Percentiles rank a stretch among this genome's conserved stretches.
These are phyloP conservation scores for Trachelus iudaicus DNA, from an alignment of 2,888 invertebrate genomes.

Conservation along the genomic window DNA sequence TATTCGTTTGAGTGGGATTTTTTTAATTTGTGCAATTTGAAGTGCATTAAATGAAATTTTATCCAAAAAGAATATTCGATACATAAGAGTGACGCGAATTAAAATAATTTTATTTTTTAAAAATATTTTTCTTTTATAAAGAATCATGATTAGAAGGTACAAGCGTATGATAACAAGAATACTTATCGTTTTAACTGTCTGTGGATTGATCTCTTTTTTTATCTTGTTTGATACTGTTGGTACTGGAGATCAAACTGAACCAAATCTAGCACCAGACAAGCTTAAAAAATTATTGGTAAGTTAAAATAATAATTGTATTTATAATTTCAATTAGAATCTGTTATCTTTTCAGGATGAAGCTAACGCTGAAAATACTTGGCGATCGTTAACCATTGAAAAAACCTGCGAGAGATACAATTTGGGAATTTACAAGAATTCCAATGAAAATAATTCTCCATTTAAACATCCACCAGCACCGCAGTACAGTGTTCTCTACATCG, in stretches of 20 bases:
- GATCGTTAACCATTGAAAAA: slow-evolving; percentile 49
- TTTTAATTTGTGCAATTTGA: not conserved
- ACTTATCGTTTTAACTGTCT: not conserved
- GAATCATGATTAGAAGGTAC: slow-evolving; percentile 3
- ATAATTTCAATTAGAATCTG: not conserved
- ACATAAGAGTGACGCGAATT: not conserved
- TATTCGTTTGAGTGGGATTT: not conserved
- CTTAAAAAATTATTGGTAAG: slow-evolving; percentile 32
- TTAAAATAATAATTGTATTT: not conserved
- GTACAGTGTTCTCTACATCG: slow-evolving; percentile 65
- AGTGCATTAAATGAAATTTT: not conserved
- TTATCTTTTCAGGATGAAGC: slow-evolving; percentile 52
- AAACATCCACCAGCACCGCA: slow-evolving; percentile 67
- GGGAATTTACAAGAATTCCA: slow-evolving; percentile 54
- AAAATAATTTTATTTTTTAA: no score
- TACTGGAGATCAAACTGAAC: slow-evolving; percentile 7
- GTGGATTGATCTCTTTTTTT: slow-evolving; percentile 6
- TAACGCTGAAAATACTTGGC: slow-evolving; percentile 67
- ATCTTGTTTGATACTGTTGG: not conserved
- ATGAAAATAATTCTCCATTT: slow-evolving; percentile 34
- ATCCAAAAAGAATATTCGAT: not conserved
- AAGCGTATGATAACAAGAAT: slow-evolving; percentile 6
- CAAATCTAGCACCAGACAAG: slow-evolving; percentile 6
- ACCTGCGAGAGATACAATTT: slow-evolving; percentile 63
- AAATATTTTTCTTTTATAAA: not conserved